Evolutionary conservation across 1,140 invertebrate species (phyloP).

Genomic region (Venustaconcha ellipsiformis): DNA sequence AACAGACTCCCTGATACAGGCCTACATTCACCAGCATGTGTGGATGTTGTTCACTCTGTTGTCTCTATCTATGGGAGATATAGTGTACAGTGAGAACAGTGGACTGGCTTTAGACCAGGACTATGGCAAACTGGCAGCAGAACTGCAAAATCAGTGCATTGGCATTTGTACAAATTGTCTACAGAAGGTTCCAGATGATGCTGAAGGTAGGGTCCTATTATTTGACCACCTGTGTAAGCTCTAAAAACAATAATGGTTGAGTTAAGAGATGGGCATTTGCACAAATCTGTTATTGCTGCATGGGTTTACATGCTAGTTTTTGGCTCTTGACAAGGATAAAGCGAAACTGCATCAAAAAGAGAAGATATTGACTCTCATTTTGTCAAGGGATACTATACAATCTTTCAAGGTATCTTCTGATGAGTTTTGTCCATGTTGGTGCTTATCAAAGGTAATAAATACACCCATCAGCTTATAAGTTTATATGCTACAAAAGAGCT

Average conservation of each 20-base stretch:
- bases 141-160: slow-evolving; percentile 61
- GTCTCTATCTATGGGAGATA: slow-evolving; percentile 57
- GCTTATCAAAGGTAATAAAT: no score
- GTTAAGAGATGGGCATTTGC: no score
- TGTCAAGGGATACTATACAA: no score
- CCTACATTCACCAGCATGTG: slow-evolving; percentile 67
- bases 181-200: slow-evolving; percentile 57
- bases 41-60: slow-evolving; percentile 65
- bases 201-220: slow-evolving; percentile 46
- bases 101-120: slow-evolving; percentile 27
- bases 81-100: slow-evolving; percentile 41
- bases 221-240: neutral
- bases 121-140: slow-evolving; percentile 56
- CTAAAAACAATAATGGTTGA: neutral
- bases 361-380: no score
- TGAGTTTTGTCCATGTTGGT: no score
- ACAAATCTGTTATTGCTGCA: no score
- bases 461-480: no score
- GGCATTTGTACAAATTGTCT: slow-evolving; percentile 57
- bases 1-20: slow-evolving; percentile 57
- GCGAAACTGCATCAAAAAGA: no score
- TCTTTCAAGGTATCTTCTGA: no score
- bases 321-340: no score
- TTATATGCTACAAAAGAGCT: no score
- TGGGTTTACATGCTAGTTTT: no score